Percentiles rank a stretch among this genome's conserved stretches.
phyloP scores from a whole-genome alignment of 1,140 invertebrate genomes.

The Vollenhovia emeryi region DNA sequence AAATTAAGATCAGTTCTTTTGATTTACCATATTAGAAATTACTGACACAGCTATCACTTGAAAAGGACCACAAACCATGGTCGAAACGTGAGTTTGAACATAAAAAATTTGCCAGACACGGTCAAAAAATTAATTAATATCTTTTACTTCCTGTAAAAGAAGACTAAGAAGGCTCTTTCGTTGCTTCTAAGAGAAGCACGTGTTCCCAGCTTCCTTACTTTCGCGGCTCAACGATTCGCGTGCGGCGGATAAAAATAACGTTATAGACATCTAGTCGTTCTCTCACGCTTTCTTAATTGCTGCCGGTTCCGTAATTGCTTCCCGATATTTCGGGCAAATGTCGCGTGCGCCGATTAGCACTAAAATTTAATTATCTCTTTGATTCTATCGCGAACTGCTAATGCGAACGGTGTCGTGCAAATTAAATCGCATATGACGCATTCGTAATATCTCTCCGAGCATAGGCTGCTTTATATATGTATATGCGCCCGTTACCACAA shows the following conservation, averaged over 20 bases:
- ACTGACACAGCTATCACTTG: too few species aligned
- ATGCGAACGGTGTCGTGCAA: background rate
- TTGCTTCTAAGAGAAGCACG: background rate
- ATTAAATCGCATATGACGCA: conserved; percentile 46
- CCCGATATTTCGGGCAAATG: background rate
- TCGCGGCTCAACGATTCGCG: background rate
- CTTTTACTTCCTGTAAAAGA: too few species aligned
- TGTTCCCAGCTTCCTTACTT: background rate
- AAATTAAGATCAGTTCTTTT: too few species aligned
- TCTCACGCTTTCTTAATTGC: background rate
- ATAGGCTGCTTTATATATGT: conserved; percentile 14
- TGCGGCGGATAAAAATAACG: background rate
- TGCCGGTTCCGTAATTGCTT: background rate
- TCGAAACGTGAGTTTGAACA: too few species aligned
- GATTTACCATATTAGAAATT: too few species aligned
- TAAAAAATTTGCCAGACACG: too few species aligned
- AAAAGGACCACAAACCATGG: too few species aligned
- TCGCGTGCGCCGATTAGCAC: background rate
- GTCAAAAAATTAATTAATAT: too few species aligned
- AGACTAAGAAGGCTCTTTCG: too few species aligned
- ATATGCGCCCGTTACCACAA: conserved; percentile 20
- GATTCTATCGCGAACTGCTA: conserved; percentile 19
- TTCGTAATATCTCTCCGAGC: conserved; percentile 13
- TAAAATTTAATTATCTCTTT: conserved; percentile 34
- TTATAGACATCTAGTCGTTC: background rate